phyloP scores from a whole-genome alignment of 2,113 vertebrate species.

The Melanocharis versteri region DNA sequence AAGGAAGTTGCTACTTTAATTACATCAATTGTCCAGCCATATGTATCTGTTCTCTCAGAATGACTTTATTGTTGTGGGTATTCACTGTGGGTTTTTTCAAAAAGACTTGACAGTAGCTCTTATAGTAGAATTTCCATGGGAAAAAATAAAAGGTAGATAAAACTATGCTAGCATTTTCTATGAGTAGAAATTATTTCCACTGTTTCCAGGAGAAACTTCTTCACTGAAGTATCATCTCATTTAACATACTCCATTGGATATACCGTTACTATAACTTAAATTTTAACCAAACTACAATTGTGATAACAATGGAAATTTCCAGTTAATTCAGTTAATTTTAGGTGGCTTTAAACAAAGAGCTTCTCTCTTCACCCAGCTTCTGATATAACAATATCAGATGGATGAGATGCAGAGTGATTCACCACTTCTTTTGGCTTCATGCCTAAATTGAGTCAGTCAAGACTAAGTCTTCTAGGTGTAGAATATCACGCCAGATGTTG shows the following conservation, averaged over 20 bases:
- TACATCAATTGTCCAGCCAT: not conserved
- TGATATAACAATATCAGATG: not conserved
- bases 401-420: conserved; percentile 3
- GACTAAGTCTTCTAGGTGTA: conserved; percentile 22
- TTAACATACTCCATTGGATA: not conserved
- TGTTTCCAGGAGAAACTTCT: not conserved
- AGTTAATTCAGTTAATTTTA: not conserved
- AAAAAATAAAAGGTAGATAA: not conserved
- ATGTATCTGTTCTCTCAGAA: not conserved
- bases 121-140: not conserved
- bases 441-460: conserved; percentile 44
- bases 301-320: not conserved
- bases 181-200: not conserved
- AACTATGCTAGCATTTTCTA: not conserved
- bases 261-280: not conserved
- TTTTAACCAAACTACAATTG: not conserved
- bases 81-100: not conserved
- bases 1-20: not conserved
- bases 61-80: not conserved
- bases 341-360: not conserved
- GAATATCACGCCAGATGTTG: conserved; percentile 51
- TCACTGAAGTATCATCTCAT: not conserved
- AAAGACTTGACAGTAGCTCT: not conserved
- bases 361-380: not conserved
- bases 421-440: conserved; percentile 19